Conservation (phyloP, 2,888 invertebrate genomes). For the Pristionchus maxplancki region DNA sequence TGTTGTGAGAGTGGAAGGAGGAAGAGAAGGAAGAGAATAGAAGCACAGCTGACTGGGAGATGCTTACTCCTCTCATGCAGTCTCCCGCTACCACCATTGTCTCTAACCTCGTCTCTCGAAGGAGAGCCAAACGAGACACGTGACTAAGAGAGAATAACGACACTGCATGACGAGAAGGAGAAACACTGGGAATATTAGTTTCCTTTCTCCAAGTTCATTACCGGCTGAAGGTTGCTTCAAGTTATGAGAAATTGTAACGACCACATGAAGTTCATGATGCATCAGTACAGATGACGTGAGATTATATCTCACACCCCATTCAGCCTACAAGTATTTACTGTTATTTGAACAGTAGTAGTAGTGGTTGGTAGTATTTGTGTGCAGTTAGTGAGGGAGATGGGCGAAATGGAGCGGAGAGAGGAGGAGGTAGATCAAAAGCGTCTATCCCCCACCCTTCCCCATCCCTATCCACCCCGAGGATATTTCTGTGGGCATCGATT, state of each 20-base stretch:
- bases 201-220: too few relatives aligned
- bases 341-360: conserved; percentile 45
- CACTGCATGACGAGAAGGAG: neutral
- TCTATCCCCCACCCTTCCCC: neutral
- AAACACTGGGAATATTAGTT: too few relatives aligned
- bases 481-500: neutral
- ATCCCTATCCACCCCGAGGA: neutral
- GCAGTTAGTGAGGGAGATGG: conserved; percentile 26
- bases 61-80: neutral
- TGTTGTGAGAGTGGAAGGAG: neutral
- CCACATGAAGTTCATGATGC: neutral
- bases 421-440: conserved; percentile 32
- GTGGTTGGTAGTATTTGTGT: conserved; percentile 43
- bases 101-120: neutral
- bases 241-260: neutral
- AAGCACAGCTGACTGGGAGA: conserved; percentile 28
- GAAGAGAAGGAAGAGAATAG: neutral
- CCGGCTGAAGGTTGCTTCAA: too few relatives aligned
- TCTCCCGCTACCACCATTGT: neutral
- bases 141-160: conserved; percentile 18
- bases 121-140: neutral
- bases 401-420: conserved; percentile 16
- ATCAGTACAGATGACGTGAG: neutral
- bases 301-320: neutral
- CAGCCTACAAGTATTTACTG: conserved; percentile 6